Percentiles rank a stretch among this genome's conserved stretches.
Conservation (phyloP, 2,888 invertebrate genomes). For the Drosophila mercatorum region DNA sequence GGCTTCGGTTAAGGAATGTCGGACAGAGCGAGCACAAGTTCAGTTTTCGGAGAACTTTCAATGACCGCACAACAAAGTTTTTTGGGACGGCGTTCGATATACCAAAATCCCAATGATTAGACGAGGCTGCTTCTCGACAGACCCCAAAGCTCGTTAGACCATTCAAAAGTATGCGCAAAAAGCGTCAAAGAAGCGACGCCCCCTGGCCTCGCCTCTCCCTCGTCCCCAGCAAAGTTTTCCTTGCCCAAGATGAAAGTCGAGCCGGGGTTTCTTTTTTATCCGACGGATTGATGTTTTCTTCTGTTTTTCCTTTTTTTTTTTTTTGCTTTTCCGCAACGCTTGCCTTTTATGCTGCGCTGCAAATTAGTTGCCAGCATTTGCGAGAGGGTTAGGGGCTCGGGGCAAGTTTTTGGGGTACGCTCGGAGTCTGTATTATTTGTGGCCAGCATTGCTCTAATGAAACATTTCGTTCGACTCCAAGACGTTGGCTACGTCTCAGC, state of each 20-base stretch:
- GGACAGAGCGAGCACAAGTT: slow-evolving; percentile 38
- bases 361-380: slow-evolving; percentile 65
- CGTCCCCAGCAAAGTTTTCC: slow-evolving; percentile 58
- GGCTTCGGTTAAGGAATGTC: slow-evolving; percentile 9
- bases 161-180: slow-evolving; percentile 68
- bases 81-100: slow-evolving; percentile 68
- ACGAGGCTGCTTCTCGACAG: slow-evolving; percentile 26
- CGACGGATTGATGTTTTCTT: slow-evolving; percentile 17
- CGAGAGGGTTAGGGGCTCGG: neutral
- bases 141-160: slow-evolving; percentile 65
- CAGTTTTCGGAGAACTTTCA: slow-evolving; percentile 47
- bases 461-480: slow-evolving; percentile 67
- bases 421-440: slow-evolving; percentile 59
- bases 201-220: neutral
- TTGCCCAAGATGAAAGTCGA: slow-evolving; percentile 62
- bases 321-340: slow-evolving; percentile 53
- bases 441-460: slow-evolving; percentile 75
- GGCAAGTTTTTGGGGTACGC: slow-evolving; percentile 13
- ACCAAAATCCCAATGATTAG: slow-evolving; percentile 76
- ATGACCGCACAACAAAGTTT: slow-evolving; percentile 77
- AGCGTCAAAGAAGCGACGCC: slow-evolving; percentile 61
- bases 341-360: slow-evolving; percentile 67
- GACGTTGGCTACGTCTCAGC: slow-evolving; percentile 50
- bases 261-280: slow-evolving; percentile 41
- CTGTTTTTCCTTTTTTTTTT: slow-evolving; percentile 13